Evolutionary conservation across 2,113 vertebrate genomes (phyloP), one percentile per base, ranked within the genome.

Genomic region (Trogon melanurus): DNA sequence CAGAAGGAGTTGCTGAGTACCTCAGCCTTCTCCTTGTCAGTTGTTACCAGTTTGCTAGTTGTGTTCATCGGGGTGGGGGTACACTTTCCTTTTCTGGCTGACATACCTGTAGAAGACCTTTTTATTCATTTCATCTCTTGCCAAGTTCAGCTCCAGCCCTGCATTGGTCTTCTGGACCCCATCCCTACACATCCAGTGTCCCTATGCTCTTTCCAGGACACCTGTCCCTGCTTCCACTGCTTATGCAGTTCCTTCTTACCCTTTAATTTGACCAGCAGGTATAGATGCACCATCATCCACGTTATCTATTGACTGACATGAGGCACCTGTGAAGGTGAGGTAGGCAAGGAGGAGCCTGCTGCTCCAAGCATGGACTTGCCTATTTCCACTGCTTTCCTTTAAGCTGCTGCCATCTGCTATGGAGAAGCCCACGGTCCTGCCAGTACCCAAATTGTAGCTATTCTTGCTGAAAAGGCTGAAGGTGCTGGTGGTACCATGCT

Each of bases 41-140:
- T 61, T 61, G 29, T 47, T 56, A 76, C 16, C 13, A 62, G 34
- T 48, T 67, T 74, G 27, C 27, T 12, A 47, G 22, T 36, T 1
- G 0, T 48, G 19, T 36, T 75, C 19, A 3, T 47, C 1, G 2
- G 1, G 6, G 11, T 41, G 41, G 21, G 8, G 2, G 4, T 62
- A 16, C 5, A 3, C 41, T 76, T 64, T 56, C 17, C 6, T 56
- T 76, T 57, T 70, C 38, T 79, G 50, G 13, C 38, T 64, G 50
- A 20, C 17, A 36, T 47, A 84, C 38, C 6, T 13, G 3, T n/a
- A 56, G 41, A 56, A 71, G 23, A 9, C 36, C 11, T 64, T 62
- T 8, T 61, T 70, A 21, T n/a, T 71, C 23, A 41, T 64, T 73
- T 6, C 1, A 1, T 79, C 20, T n/a, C 22, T 62, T 79, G 38